phyloP scores from a whole-genome alignment of 2,113 vertebrate species.

The Gobio gobio region DNA sequence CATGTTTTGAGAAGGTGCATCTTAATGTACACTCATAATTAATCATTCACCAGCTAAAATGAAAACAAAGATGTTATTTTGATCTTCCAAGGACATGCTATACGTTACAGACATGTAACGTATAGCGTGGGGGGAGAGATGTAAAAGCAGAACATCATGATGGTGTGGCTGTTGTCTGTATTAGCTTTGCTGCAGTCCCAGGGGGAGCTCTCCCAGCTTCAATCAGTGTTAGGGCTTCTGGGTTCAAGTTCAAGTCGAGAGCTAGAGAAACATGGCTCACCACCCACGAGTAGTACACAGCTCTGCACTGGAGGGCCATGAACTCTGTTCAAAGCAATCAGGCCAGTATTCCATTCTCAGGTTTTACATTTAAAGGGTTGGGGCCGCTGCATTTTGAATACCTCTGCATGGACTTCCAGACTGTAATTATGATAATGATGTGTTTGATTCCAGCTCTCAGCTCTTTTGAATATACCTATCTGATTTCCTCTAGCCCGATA shows the following conservation, averaged over 20 bases:
- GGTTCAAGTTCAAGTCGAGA: conserved; percentile 95
- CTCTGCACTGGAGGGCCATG: conserved; percentile 41
- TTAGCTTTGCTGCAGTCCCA: conserved; percentile 74
- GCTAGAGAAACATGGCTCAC: conserved; percentile 85
- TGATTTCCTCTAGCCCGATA: conserved; percentile 78
- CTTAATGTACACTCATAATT: conserved; percentile 11
- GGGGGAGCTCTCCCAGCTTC: conserved; percentile 95
- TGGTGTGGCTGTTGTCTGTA: conserved; percentile 45
- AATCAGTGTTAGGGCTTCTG: conserved; percentile 82
- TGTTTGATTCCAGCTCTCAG: conserved; percentile 94
- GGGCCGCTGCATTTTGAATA: conserved; percentile 31
- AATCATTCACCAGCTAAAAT: neutral
- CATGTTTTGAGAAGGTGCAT: neutral
- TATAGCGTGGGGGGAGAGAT: conserved; percentile 9
- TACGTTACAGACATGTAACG: neutral
- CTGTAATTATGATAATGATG: conserved; percentile 99
- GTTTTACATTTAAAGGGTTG: conserved; percentile 43
- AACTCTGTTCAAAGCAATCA: conserved; percentile 54
- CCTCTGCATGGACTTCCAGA: conserved; percentile 71
- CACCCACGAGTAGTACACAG: conserved; percentile 41
- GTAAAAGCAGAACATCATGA: conserved; percentile 1
- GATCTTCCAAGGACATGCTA: conserved; percentile 4
- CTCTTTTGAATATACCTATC: conserved; percentile 89
- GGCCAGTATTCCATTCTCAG: conserved; percentile 29
- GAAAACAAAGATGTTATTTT: conserved; percentile 26